Evolutionary conservation across 2,888 invertebrate species (phyloP), one percentile per base, ranked within the genome.

Genomic region (Parasteatoda lunata): DNA sequence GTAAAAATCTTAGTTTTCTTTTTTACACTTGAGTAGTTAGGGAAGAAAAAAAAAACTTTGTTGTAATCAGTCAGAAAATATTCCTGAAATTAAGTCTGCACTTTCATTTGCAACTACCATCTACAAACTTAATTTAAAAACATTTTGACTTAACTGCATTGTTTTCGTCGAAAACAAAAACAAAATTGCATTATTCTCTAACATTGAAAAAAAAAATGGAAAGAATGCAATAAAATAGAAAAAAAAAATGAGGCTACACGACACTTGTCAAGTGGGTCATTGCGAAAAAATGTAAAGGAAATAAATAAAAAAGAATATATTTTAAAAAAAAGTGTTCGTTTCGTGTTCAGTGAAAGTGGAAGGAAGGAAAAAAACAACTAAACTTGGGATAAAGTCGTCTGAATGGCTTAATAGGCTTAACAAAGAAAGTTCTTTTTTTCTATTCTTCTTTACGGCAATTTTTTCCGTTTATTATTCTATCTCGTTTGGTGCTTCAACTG

Each of bases 391-490:
- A 30, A 70, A 70, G 70, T n/a, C 11, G 70, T n/a, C 11, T 11
- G 70, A 70, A 70, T 70, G 49, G 70, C n/a, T 48, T 49, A 70
- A 70, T 48, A 47, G 49, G 49, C 47, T 13, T 15, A 70, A 70
- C 70, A 70, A 70, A 70, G 49, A 70, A 13, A 13, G 11, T 45
- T 48, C 11, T n/a, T 45, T n/a, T 70, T 49, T 13, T 48, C 45
- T 70, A 13, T 70, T 15, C 70, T 49, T 47, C 48, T 7, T 47
- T 45, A 30, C 30, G 30, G n/a, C 15, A 70, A 70, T 49, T 45
- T 30, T 70, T 68, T 49, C 70, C 70, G 70, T 45, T 70, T 70
- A 70, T 68, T 49, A 70, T 70, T 70, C 48, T 70, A 49, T 70
- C 70, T 70, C 4, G 11, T 70, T 70, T 45, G 47, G 15, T 30